Evolutionary conservation across 2,888 invertebrate genomes (phyloP).

Genomic region (Pterostichus madidus): DNA sequence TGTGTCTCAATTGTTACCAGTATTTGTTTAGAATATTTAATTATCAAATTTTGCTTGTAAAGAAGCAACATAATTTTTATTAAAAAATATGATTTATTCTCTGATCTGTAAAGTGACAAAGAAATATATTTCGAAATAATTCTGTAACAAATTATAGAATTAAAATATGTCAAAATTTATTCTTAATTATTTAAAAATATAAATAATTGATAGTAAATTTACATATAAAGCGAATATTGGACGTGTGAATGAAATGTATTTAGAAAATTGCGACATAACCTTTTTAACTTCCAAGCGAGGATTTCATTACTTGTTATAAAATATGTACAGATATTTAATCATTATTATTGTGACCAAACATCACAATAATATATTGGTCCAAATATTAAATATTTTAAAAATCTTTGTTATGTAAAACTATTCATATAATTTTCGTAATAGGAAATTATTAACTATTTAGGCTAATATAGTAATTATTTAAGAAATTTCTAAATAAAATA

Average conservation of each 20-base stretch:
- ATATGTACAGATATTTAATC: slow-evolving; percentile 39
- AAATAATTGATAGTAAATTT: slow-evolving; percentile 9
- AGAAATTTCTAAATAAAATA: slow-evolving; percentile 10
- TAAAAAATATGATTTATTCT: too few relatives aligned
- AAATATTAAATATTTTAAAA: slow-evolving; percentile 35
- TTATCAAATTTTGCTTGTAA: too few relatives aligned
- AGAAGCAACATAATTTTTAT: too few relatives aligned
- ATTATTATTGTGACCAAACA: slow-evolving; percentile 28
- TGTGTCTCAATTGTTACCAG: slow-evolving; percentile 10
- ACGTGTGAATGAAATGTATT: slow-evolving; percentile 36
- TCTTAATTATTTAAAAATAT: slow-evolving; percentile 5
- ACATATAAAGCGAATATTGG: slow-evolving; percentile 44
- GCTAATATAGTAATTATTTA: slow-evolving; percentile 43
- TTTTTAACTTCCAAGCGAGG: slow-evolving; percentile 43
- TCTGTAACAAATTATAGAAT: slow-evolving; percentile 10
- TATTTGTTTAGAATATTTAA: slow-evolving; percentile 44
- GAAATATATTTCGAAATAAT: slow-evolving; percentile 29
- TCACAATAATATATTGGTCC: slow-evolving; percentile 40
- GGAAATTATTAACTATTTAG: slow-evolving; percentile 28
- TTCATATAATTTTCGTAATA: slow-evolving; percentile 15
- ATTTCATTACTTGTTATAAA: slow-evolving; percentile 30
- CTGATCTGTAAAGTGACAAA: slow-evolving; percentile 2
- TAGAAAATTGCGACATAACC: slow-evolving; percentile 25
- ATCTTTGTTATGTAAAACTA: slow-evolving; percentile 25
- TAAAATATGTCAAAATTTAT: slow-evolving; percentile 3